Base-by-base conservation (phyloP, 2,113 vertebrate species). In the Atractosteus spatula region DNA sequence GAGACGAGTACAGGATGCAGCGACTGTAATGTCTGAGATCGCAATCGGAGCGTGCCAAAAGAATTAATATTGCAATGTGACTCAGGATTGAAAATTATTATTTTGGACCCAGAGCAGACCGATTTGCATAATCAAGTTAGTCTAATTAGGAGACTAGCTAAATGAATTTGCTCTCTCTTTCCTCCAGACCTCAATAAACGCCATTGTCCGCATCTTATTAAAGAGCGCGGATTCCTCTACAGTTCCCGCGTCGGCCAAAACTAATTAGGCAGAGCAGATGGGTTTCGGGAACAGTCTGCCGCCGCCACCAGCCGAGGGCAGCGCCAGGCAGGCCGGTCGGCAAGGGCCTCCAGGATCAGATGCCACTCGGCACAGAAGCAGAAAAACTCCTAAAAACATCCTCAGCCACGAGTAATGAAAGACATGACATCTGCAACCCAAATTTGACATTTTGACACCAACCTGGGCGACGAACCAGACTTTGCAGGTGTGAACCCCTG, bases 261-360 rank as follows among this genome's bases (percentile, higher is more conserved):
- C 85, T 88, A 86, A 91, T 92, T 88, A 89, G 88, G 78, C 78
- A 57, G 77, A 74, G 87, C 86, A 89, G 87, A 88, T 87, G 84
- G 83, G 83, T 54, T 51, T 51, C 47, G 10, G 10, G 10, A 51
- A 51, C 47, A 5, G 47, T 7, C 47, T 51, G 10, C 47, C 5
- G 47, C 5, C 1, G 47, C 1, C 47, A 51, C 47, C 47, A 51
- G 10, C 47, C 47, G 47, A 5, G 5, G 47, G 5, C 47, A 51
- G 10, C 47, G 47, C 10, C 5, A 51, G 10, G 5, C 47, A 51
- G 47, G 47, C 47, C 5, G 47, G 5, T 51, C 47, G 10, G 47
- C 10, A 3, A 3, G 5, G 2, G 5, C 10, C 47, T 51, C 10
- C 47, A 51, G 47, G 47, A 51, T 51, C 47, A 7, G 10, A 51